Base-by-base conservation (phyloP, 2,888 invertebrate genomes). In the Reticulitermes lucifugus region DNA sequence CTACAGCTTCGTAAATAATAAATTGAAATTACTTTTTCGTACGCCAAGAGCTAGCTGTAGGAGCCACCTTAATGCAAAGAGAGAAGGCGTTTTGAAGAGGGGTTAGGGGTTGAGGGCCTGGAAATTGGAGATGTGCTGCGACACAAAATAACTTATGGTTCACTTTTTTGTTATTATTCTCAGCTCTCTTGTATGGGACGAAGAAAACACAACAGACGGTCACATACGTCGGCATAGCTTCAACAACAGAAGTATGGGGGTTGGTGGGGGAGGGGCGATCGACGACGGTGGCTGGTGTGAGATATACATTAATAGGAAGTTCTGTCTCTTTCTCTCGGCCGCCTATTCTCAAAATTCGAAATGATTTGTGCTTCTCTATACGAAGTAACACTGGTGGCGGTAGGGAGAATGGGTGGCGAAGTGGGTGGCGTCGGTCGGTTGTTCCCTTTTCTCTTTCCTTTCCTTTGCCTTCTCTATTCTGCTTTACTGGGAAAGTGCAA, bases 401-500 rank as follows among this genome's bases (percentile, higher is more conserved):
- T 87, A 86, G 86, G 65, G 85, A 83, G 86, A 84, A 87, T 65
- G 86, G 86, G 88, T 86, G 83, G 83, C 51, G 79, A 51, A 83
- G 81, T 59, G 82, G 83, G 85, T 82, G 88, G 85, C 87, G 87
- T 87, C 86, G 71, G 86, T 83, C 85, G 86, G 84, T 85, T 85
- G 83, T 85, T 87, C 87, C 83, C 82, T 83, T 77, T 83, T 79
- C 86, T 83, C 83, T 84, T 35, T 65, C 86, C 86, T 85, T 86
- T 79, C 84, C 86, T 82, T 87, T 87, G 86, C 87, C 84, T 79
- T 86, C 87, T 85, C 86, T 83, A 79, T 85, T 84, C 86, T 86
- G 85, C 87, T 87, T 85, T 85, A 86, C 90, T 92, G 92, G 93
- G 93, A 92, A 93, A 93, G 93, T 94, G 94, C 93, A 92, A 91